Evolutionary conservation across 2,888 invertebrate species (phyloP).

Genomic region (Xanthia icteritia): DNA sequence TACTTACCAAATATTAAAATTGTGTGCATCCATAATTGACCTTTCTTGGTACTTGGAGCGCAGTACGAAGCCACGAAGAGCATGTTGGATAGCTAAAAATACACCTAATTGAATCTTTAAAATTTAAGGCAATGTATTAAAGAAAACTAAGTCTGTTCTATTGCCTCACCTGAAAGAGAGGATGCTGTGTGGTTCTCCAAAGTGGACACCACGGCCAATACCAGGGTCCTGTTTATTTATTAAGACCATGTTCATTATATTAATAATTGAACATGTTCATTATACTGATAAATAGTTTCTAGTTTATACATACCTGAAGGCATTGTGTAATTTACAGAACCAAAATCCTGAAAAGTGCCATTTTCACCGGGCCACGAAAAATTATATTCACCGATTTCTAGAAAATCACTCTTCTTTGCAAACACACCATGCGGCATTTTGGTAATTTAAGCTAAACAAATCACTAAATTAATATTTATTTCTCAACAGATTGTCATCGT

Average conservation of each 20-base stretch:
- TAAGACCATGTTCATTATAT: neutral
- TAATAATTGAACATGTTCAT: neutral
- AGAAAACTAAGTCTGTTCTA: neutral
- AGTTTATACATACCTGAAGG: slow-evolving; percentile 77
- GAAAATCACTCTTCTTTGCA: slow-evolving; percentile 80
- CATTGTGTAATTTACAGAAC: slow-evolving; percentile 86
- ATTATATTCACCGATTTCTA: slow-evolving; percentile 87
- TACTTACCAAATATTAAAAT: slow-evolving; percentile 94
- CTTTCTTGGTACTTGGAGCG: slow-evolving; percentile 94
- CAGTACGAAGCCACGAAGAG: slow-evolving; percentile 95
- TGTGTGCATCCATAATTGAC: slow-evolving; percentile 95
- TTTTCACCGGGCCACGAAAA: slow-evolving; percentile 89
- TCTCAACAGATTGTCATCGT: slow-evolving; percentile 16
- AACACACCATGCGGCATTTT: slow-evolving; percentile 80
- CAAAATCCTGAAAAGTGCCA: slow-evolving; percentile 85
- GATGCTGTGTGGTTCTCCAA: slow-evolving; percentile 94
- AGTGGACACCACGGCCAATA: slow-evolving; percentile 93
- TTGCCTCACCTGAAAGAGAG: slow-evolving; percentile 86
- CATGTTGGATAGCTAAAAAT: slow-evolving; percentile 93
- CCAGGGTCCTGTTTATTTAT: slow-evolving; percentile 87
- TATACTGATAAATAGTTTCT: too few species aligned
- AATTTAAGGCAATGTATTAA: neutral
- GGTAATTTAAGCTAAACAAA: neutral
- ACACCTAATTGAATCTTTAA: neutral
- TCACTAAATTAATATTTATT: neutral